Base-by-base conservation (phyloP, 35 echinoderm and acorn worm species). In the Heliocidaris erythrogramma region DNA sequence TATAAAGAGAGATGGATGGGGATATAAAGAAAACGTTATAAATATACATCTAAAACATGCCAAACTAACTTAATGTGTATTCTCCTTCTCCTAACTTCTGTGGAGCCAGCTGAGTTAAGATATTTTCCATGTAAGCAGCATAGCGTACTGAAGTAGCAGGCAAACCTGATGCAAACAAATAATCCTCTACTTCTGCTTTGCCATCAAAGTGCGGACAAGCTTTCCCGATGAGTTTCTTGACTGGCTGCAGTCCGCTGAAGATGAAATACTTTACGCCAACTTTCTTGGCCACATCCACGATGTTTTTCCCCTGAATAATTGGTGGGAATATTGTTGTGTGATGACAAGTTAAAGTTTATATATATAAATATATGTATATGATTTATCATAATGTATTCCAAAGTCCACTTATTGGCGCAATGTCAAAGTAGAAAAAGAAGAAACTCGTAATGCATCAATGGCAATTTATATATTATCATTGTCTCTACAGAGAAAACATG, bases 191-290 rank as follows among this genome's bases (percentile, higher is more conserved):
- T 50, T 85, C 91, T 4, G 86, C 88, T 48, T 95, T 95, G 7
- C 86, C 95, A 27, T 95, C 95, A 49, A 95, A 95, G 30, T 95
- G 95, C 9, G 89, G 61, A 49, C 95, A 95, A 8, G 48, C 24
- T 17, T 92, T 59, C 9, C 35, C 95, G 13, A 93, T 92, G 7
- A 42, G 31, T 30, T 92, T 92, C 69, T 86, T 52, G 48, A 94
- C 94, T 14, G 29, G 48, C n/a, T 94, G 78, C 30, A 95, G 49
- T 1, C 84, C 59, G 52, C 95, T 95, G 49, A 92, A 95, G 53
- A 95, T 32, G 21, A 95, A 59, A 52, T 95, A 90, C 59, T 95
- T 69, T 5, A 95, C 95, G 49, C 90, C 95, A 47, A 90, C 95
- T 65, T 69, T 90, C 59, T 93, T 95, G 27, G 87, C 88, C 7